Conservation (phyloP, 2,113 vertebrate species). For the Apus apus region DNA sequence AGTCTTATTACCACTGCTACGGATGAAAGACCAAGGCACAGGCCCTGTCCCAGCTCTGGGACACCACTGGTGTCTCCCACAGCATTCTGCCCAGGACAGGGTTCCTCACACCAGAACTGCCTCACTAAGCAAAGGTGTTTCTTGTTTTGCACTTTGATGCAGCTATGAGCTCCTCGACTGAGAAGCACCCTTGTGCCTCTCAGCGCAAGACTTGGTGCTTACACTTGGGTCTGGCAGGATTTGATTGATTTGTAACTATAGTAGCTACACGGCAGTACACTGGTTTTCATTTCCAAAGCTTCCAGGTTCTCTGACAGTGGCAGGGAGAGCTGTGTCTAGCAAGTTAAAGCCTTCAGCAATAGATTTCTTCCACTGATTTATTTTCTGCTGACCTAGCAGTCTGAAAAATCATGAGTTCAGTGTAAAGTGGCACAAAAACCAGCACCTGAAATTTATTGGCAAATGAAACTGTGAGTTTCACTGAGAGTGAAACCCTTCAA, state of each 20-base stretch:
- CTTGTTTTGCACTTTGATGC: background rate
- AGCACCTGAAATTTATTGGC: background rate
- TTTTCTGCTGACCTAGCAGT: background rate
- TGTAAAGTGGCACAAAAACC: background rate
- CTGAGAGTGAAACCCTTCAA: background rate
- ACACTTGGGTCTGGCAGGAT: background rate
- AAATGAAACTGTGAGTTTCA: accelerated
- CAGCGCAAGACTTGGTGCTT: background rate
- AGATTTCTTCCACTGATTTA: background rate
- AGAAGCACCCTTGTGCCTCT: background rate
- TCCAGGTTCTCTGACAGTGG: background rate
- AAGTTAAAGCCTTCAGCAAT: background rate
- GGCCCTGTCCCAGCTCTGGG: background rate
- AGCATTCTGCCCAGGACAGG: background rate
- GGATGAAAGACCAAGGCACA: background rate
- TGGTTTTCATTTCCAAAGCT: background rate
- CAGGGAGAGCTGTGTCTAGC: background rate
- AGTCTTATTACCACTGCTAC: background rate
- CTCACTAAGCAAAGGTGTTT: background rate
- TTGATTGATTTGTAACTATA: background rate
- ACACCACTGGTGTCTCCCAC: accelerated
- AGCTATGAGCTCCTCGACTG: background rate
- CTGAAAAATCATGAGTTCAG: background rate
- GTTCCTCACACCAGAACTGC: background rate
- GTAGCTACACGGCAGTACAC: background rate